Base-by-base conservation (phyloP, 2,797 vertebrate species). In the Apogon talboti region DNA sequence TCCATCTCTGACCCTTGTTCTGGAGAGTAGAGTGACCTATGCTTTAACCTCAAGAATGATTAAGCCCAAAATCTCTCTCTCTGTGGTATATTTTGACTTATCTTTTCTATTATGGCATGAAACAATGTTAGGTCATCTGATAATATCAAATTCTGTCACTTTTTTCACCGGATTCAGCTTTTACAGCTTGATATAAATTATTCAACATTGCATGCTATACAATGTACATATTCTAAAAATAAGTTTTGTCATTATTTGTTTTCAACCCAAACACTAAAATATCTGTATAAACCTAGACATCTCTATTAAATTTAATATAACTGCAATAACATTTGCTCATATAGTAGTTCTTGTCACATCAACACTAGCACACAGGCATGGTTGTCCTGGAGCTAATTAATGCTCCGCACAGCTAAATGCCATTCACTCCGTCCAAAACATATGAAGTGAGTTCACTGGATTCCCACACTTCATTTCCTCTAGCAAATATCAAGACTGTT, bases 381-480 rank as follows among this genome's bases (percentile, higher is more conserved):
- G 2, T 50, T 28, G 54, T 43, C 47, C 48, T 16, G 33, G 58
- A 68, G 49, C 2, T 43, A 66, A 71, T 71, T 59, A 41, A 45
- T 43, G 18, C 49, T 59, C 30, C 28, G 59, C 46, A 57, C 40
- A 82, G 44, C 66, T 57, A 52, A 12, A 48, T 40, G 33, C 13
- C 55, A 42, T 55, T 75, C 45, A 65, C 10, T 47, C 21, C 35
- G 54, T 18, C 19, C 56, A 11, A 61, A 77, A 54, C 41, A 67
- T 42, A 71, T 50, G 58, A 66, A 66, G 5, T n/a, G 51, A 60
- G 43, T 76, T 82, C 44, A 70, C n/a, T 49, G 28, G 56, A 74
- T 67, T 62, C 43, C 60, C 60, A 76, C 14, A 40, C 78, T 66
- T 79, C 52, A 71, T 80, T 85, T 76, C 38, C 42, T 56, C 57